Percentiles rank a stretch among this genome's conserved stretches.
These are phyloP conservation scores for Donacobius atricapilla DNA, from an alignment of 2,113 vertebrate genomes.

Conservation along the genomic window DNA sequence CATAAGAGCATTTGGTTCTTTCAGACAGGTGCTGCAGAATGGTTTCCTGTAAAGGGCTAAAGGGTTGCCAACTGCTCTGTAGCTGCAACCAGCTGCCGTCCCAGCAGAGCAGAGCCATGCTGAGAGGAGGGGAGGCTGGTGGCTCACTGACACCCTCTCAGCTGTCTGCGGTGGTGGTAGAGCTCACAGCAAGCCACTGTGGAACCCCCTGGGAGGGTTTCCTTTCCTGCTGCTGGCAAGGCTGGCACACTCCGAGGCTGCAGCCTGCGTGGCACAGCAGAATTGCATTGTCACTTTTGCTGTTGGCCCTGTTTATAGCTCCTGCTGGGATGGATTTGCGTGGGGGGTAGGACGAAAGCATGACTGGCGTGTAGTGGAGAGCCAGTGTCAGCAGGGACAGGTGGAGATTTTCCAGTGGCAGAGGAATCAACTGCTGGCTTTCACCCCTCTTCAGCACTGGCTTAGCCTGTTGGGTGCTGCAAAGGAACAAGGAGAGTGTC, in stretches of 20 bases:
- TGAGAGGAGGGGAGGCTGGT: neutral
- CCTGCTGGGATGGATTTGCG: neutral
- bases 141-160: neutral
- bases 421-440: neutral
- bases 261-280: rapidly evolving
- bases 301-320: neutral
- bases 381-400: neutral
- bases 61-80: neutral
- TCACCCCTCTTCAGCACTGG: neutral
- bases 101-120: neutral
- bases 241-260: neutral
- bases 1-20: neutral
- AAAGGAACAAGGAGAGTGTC: neutral
- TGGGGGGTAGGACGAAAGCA: too few relatives aligned
- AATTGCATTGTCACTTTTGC: neutral
- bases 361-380: neutral
- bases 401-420: neutral
- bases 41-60: neutral
- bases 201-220: neutral
- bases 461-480: neutral
- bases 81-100: neutral
- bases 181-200: neutral
- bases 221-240: neutral
- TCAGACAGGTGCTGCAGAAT: neutral
- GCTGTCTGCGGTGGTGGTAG: neutral